Evolutionary conservation across 2,113 vertebrate genomes (phyloP).

Genomic region (Dromiciops gliroides): DNA sequence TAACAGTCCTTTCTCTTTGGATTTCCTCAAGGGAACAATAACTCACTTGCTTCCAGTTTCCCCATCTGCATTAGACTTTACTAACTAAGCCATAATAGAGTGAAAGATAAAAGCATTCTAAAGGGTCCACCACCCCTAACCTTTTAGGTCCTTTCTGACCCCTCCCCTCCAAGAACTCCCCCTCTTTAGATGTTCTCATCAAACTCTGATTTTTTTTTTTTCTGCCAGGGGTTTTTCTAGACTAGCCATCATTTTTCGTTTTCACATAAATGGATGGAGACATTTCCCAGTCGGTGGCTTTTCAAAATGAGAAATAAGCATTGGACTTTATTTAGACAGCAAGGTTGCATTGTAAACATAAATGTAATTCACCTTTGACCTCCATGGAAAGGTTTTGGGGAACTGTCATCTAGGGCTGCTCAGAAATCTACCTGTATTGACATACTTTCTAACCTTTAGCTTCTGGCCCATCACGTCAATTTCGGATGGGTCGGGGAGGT

Average conservation of each 20-base stretch:
- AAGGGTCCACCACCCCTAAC: background rate
- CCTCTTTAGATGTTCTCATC: background rate
- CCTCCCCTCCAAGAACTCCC: background rate
- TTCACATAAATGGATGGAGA: background rate
- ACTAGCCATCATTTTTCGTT: background rate
- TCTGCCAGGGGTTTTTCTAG: background rate
- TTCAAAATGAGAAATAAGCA: slow-evolving; percentile 45
- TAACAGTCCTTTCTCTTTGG: background rate
- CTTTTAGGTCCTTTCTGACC: background rate
- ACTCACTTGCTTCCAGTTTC: background rate
- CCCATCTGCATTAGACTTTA: background rate
- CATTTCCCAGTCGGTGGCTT: background rate
- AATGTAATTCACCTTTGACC: background rate
- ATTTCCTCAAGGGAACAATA: background rate
- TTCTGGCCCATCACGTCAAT: background rate
- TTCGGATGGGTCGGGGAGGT: background rate
- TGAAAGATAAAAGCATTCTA: background rate
- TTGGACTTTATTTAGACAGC: slow-evolving; percentile 40
- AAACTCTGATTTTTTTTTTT: background rate
- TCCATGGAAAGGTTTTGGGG: background rate
- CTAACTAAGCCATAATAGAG: slow-evolving; percentile 68
- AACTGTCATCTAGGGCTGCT: background rate
- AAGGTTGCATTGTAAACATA: background rate
- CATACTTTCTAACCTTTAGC: background rate
- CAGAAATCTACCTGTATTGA: background rate